These are phyloP conservation scores for Notamacropus eugenii DNA, from an alignment of 2,797 vertebrate genomes.

Conservation along the genomic window DNA sequence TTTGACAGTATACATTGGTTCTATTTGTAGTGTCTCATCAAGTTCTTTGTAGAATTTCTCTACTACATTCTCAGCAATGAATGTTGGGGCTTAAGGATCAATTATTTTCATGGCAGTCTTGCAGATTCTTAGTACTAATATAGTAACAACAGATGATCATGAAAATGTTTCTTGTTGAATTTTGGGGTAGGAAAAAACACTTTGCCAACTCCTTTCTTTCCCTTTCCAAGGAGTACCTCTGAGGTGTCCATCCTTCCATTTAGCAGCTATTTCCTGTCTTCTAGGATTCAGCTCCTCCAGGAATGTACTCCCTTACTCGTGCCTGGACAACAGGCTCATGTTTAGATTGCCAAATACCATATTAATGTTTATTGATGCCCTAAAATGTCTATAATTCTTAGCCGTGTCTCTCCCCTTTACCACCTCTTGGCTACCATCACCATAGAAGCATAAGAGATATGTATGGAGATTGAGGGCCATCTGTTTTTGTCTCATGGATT, in stretches of 20 bases:
- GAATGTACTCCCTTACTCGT: neutral
- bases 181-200: neutral
- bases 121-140: neutral
- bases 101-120: neutral
- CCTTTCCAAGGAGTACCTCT: neutral
- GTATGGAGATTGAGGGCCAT: neutral
- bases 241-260: neutral
- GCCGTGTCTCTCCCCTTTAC: neutral
- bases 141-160: neutral
- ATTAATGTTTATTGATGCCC: neutral
- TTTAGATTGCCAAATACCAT: neutral
- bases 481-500: neutral
- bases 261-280: neutral
- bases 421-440: neutral
- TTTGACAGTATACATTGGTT: neutral
- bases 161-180: neutral
- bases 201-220: neutral
- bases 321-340: neutral
- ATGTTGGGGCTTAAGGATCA: neutral
- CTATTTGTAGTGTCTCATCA: neutral
- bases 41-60: neutral
- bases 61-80: neutral
- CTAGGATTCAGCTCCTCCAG: neutral
- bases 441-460: neutral
- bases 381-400: neutral